These are phyloP conservation scores for Melanostigma gelatinosum DNA, from an alignment of 2,113 vertebrate species.

Conservation along the genomic window DNA sequence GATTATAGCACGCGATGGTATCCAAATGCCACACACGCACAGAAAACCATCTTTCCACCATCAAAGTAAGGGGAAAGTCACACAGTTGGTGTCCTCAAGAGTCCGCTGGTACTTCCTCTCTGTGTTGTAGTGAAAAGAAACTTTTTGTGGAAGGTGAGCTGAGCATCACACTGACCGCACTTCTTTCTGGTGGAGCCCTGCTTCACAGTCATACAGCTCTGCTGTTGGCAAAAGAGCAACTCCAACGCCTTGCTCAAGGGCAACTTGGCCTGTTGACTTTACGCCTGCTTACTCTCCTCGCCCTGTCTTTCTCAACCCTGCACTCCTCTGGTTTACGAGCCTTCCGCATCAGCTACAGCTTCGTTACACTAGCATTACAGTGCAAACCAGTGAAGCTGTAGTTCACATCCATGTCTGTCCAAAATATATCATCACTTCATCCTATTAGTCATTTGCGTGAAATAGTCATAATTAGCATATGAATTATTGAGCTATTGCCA, in stretches of 20 bases:
- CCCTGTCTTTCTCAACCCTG: conserved; percentile 14
- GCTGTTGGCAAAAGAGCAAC: conserved; percentile 6
- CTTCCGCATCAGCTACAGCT: not conserved
- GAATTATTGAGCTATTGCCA: not conserved
- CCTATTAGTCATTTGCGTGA: not conserved
- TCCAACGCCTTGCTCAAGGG: conserved; percentile 31
- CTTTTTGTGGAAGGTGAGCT: not conserved
- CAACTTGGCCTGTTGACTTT: conserved; percentile 41
- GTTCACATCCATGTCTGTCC: not conserved
- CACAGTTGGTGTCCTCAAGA: not conserved
- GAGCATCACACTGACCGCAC: not conserved
- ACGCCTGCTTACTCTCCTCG: conserved; percentile 24
- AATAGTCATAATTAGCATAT: not conserved
- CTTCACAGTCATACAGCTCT: not conserved
- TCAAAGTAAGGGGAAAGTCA: conserved; percentile 35
- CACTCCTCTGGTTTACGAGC: conserved; percentile 1
- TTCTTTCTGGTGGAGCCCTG: conserved; percentile 2
- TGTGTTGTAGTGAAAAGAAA: conserved; percentile 8
- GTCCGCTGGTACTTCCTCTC: not conserved
- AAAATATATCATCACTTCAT: not conserved
- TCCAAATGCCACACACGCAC: conserved; percentile 20
- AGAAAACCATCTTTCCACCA: conserved; percentile 14
- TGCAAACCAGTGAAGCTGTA: not conserved
- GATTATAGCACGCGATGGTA: conserved; percentile 38
- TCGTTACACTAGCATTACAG: not conserved